These are phyloP conservation scores for Amiota minor DNA, from an alignment of 2,888 invertebrate species.

Conservation along the genomic window DNA sequence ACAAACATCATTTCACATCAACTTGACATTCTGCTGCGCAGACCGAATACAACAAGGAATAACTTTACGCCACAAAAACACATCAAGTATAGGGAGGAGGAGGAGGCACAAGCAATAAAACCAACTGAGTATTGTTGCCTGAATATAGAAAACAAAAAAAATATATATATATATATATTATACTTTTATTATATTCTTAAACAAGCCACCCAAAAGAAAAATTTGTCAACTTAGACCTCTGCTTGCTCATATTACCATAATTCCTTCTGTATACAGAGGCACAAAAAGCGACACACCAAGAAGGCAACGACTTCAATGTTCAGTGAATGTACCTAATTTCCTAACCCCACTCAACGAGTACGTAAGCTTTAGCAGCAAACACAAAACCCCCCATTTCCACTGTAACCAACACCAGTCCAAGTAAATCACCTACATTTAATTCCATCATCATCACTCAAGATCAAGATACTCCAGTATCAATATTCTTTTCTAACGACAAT, in stretches of 20 bases:
- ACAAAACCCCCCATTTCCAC: constrained; percentile 7
- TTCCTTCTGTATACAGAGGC: neutral
- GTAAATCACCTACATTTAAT: neutral
- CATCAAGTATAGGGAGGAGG: neutral
- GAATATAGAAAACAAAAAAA: neutral
- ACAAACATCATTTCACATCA: constrained; percentile 6
- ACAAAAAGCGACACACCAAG: no score
- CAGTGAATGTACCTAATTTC: no score
- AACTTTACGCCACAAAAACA: neutral
- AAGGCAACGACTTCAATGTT: no score
- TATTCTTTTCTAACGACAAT: no score
- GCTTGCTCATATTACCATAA: constrained; percentile 10
- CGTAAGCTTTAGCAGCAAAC: neutral
- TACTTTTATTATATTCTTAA: constrained; percentile 6
- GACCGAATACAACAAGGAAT: neutral
- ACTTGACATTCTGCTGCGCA: neutral
- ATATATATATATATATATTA: no score
- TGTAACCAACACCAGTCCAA: neutral
- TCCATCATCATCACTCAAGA: neutral
- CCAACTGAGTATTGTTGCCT: constrained; percentile 16
- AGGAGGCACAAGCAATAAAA: constrained; percentile 20
- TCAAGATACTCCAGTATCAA: neutral
- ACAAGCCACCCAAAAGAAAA: constrained; percentile 25
- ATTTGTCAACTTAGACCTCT: constrained; percentile 17
- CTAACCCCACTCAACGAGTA: neutral